Evolutionary conservation across 2,888 invertebrate species (phyloP).

Genomic region (Drosophila subquinaria): DNA sequence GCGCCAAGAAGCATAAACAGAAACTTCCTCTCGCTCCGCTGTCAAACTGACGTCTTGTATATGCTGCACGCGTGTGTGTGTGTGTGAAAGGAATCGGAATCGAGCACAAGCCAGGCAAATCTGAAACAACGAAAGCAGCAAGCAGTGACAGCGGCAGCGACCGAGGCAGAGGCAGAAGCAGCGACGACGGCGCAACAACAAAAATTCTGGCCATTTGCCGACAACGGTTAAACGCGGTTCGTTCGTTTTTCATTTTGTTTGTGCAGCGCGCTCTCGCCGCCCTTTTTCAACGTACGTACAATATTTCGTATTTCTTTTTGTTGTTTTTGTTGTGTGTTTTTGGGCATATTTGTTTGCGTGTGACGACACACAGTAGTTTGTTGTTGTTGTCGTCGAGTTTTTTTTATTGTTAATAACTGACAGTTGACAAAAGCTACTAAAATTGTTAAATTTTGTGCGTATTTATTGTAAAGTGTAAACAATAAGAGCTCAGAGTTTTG

Average conservation of each 20-base stretch:
- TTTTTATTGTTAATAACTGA: slow-evolving; percentile 16
- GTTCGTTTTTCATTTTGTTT: slow-evolving; percentile 31
- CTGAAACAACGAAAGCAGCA: slow-evolving; percentile 20
- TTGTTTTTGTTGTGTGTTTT: slow-evolving; percentile 23
- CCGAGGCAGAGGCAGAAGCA: slow-evolving; percentile 12
- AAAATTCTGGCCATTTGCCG: slow-evolving; percentile 59
- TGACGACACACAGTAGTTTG: slow-evolving; percentile 11
- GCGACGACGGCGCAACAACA: slow-evolving; percentile 46
- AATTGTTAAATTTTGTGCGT: neutral
- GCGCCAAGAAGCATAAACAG: slow-evolving; percentile 26
- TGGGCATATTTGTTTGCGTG: slow-evolving; percentile 11
- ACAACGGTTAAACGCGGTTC: slow-evolving; percentile 59
- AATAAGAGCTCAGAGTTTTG: slow-evolving; percentile 4
- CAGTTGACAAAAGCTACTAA: slow-evolving; percentile 14
- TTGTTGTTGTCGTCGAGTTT: slow-evolving; percentile 2
- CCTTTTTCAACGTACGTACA: slow-evolving; percentile 47
- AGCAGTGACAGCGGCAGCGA: neutral
- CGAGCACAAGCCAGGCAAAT: slow-evolving; percentile 41
- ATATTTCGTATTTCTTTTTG: slow-evolving; percentile 20
- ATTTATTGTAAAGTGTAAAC: slow-evolving; percentile 22
- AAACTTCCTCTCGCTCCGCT: slow-evolving; percentile 5
- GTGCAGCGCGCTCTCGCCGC: slow-evolving; percentile 48
- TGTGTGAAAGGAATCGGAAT: slow-evolving; percentile 48
- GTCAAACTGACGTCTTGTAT: slow-evolving; percentile 8
- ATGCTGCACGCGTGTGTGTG: slow-evolving; percentile 8